Evolutionary conservation across 2,113 vertebrate genomes (phyloP).

Genomic region (Sander vitreus): DNA sequence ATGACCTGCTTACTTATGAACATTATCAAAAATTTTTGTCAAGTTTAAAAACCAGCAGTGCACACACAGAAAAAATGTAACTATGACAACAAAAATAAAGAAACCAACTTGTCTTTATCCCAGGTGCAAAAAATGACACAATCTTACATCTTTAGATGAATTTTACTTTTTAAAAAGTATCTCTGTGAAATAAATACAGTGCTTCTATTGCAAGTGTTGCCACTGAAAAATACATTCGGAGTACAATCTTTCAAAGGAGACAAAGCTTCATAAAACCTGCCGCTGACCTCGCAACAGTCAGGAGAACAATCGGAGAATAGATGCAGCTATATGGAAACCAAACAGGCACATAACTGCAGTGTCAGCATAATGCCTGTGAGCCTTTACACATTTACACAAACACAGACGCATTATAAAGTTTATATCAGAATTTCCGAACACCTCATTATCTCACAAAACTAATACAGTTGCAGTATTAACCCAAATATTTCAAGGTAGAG

Average conservation of each 20-base stretch:
- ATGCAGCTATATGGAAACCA: constrained; percentile 3
- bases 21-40: neutral
- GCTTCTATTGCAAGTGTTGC: constrained; percentile 34
- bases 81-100: constrained; percentile 13
- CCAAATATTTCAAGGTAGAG: constrained; percentile 7
- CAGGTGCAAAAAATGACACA: constrained; percentile 29
- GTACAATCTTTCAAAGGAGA: constrained; percentile 32
- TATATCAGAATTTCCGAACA: constrained; percentile 28
- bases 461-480: constrained; percentile 23
- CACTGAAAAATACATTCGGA: constrained; percentile 62
- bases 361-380: neutral
- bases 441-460: constrained; percentile 35
- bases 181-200: constrained; percentile 41
- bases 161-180: constrained; percentile 22
- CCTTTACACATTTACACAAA: neutral
- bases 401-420: neutral
- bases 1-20: neutral
- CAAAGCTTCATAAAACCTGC: constrained; percentile 24
- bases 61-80: constrained; percentile 7
- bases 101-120: constrained; percentile 11
- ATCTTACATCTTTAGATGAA: neutral
- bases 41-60: neutral
- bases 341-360: constrained; percentile 16
- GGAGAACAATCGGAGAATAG: constrained; percentile 14
- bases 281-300: constrained; percentile 11